Conservation (phyloP, 2,113 vertebrate species). For the Hippocampus zosterae region DNA sequence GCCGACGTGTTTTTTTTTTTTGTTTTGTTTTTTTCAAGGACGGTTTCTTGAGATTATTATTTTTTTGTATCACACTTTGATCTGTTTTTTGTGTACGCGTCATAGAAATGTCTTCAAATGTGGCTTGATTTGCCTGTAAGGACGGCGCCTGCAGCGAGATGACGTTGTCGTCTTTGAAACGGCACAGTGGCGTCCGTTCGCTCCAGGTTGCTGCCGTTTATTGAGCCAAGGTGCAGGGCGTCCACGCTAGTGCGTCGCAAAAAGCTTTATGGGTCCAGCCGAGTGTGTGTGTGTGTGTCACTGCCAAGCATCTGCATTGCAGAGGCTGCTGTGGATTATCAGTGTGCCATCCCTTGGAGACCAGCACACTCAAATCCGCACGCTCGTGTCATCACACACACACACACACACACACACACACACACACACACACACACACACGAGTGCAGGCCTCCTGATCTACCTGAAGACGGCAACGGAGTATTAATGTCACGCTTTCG, state of each 20-base stretch:
- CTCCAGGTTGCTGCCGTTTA: slow-evolving; percentile 34
- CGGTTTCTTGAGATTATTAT: too few species aligned
- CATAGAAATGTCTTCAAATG: not conserved
- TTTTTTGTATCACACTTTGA: too few species aligned
- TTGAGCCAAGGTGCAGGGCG: slow-evolving; percentile 31
- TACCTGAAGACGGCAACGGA: not conserved
- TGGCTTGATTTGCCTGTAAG: slow-evolving; percentile 23
- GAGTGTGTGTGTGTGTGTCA: not conserved
- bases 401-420: not conserved
- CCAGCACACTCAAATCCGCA: not conserved
- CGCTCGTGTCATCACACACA: slow-evolving; percentile 1
- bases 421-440: not conserved
- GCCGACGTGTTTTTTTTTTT: too few species aligned
- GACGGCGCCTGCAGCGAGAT: slow-evolving; percentile 48
- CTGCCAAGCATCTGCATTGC: slow-evolving; percentile 60
- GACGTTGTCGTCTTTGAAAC: slow-evolving; percentile 44
- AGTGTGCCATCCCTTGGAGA: slow-evolving; percentile 25
- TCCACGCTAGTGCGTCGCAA: slow-evolving; percentile 14
- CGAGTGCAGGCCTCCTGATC: not conserved
- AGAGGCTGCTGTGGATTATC: slow-evolving; percentile 41
- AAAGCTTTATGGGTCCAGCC: slow-evolving; percentile 15
- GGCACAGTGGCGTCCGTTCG: slow-evolving; percentile 40
- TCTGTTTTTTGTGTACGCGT: too few species aligned
- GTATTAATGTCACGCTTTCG: not conserved
- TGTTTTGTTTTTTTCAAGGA: too few species aligned